Evolutionary conservation across 92 coral and sea anemone genomes (phyloP).

Genomic region (Epizoanthus rinbou): DNA sequence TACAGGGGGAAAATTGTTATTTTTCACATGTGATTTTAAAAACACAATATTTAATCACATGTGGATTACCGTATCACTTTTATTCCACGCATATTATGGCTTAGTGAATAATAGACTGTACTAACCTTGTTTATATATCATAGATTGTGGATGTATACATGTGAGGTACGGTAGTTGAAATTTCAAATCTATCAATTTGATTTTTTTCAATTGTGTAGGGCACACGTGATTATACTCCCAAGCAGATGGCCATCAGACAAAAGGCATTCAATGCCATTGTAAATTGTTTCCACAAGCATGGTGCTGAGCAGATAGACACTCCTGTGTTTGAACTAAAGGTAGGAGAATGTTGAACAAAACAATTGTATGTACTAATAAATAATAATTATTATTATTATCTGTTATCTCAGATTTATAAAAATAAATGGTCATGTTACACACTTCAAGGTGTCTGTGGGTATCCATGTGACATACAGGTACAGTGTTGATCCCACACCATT

Average conservation of each 20-base stretch:
- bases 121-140: too few relatives aligned
- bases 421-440: conserved; percentile 4
- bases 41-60: too few relatives aligned
- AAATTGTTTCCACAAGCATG: conserved; percentile 89
- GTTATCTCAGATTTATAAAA: not conserved
- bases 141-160: too few relatives aligned
- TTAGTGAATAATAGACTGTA: too few relatives aligned
- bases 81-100: too few relatives aligned
- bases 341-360: not conserved
- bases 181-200: too few relatives aligned
- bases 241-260: conserved; percentile 95
- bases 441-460: conserved; percentile 57
- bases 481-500: conserved; percentile 59
- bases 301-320: conserved; percentile 96
- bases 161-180: too few relatives aligned
- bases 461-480: conserved; percentile 24
- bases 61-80: too few relatives aligned
- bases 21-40: too few relatives aligned
- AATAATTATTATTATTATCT: too few relatives aligned
- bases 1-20: too few relatives aligned
- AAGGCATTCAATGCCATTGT: conserved; percentile 85
- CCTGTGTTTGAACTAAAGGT: conserved; percentile 99
- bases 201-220: conserved; percentile 56
- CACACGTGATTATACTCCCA: conserved; percentile 94
- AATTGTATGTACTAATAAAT: too few relatives aligned